These are phyloP conservation scores for Leucopternis melanops DNA, from an alignment of 2,113 vertebrate species.

Conservation along the genomic window DNA sequence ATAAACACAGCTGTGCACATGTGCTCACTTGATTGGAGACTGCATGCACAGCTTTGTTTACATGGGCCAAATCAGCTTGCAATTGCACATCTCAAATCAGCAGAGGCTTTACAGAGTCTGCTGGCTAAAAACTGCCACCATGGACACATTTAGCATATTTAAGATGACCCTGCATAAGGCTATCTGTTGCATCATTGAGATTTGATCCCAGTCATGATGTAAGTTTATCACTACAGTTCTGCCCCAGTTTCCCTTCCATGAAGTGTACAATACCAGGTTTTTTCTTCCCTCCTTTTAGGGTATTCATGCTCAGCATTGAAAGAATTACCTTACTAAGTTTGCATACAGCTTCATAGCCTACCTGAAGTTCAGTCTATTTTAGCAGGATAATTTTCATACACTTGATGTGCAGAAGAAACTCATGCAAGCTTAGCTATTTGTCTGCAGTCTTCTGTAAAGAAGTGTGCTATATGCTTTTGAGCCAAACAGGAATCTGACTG, in stretches of 20 bases:
- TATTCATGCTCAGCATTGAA: neutral
- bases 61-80: neutral
- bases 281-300: neutral
- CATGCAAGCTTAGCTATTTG: neutral
- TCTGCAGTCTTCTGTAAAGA: neutral
- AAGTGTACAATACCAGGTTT: neutral
- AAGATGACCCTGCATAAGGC: neutral
- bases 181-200: neutral
- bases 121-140: neutral
- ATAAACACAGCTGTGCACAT: constrained; percentile 55
- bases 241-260: neutral
- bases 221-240: neutral
- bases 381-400: neutral
- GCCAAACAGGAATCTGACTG: neutral
- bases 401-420: neutral
- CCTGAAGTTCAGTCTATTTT: neutral
- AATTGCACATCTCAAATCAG: neutral
- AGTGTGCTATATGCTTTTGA: neutral
- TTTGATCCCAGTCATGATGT: no score
- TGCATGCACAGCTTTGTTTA: constrained; percentile 7
- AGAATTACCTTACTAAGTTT: neutral
- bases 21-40: neutral
- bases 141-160: neutral
- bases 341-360: neutral
- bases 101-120: neutral